Evolutionary conservation across 2,888 invertebrate species (phyloP), one percentile per base, ranked within the genome.

Genomic region (Pachliopta kotzebuea): DNA sequence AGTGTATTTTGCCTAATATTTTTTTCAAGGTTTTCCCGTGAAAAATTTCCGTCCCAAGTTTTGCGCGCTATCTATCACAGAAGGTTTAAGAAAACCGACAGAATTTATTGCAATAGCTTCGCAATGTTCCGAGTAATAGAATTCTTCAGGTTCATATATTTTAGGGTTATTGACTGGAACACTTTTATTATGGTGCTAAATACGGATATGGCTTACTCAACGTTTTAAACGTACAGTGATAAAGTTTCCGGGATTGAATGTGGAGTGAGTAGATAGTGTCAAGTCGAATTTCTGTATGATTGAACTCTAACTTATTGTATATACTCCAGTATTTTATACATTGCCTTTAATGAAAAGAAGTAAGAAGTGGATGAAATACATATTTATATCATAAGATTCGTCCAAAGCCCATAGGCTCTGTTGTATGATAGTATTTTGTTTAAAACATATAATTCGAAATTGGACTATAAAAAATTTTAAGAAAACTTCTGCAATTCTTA

Each of bases 111-210:
- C 52, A 26, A 65, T 65, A 65, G 60, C 53, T 56, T 60, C 23
- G 52, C 53, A 60, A 60, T 65, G 60, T 65, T 65, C 65, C 65
- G 42, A 60, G 65, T 65, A 65, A 65, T 65, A 65, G 60, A 65
- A 65, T 65, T 60, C 60, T 60, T 60, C 56, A 60, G 56, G 65
- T 60, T 53, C 60, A 65, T 65, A 65, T 65, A 60, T 65, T 65
- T 60, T 42, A 56, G 60, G 60, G 60, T 65, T 65, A 65, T 64
- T 60, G 60, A 65, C 56, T 60, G 60, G 56, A 60, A 65, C 50
- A 65, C 29, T 65, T 65, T 65, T 60, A 65, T 65, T 65, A 65
- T 45, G 65, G 52, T 56, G 57, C 60, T 65, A 65, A 65, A 65
- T 60, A 61, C 63, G 50, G 55, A 55, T 59, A 59, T 55, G 31